phyloP scores from a whole-genome alignment of 2,797 vertebrate species.

The Buceros bicornis region DNA sequence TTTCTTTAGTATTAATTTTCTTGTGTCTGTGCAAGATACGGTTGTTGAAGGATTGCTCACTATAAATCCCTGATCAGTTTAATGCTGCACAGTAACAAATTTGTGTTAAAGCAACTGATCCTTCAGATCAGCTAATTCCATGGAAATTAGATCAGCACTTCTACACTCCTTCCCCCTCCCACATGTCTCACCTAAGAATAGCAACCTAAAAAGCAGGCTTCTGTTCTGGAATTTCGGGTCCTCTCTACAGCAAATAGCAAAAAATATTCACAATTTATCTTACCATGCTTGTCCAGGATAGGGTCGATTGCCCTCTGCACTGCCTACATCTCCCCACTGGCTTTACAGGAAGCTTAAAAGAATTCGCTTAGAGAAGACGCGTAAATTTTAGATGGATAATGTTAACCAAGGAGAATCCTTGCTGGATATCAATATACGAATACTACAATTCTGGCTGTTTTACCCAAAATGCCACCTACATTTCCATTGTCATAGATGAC shows the following conservation, averaged over 20 bases:
- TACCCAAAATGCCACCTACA: neutral
- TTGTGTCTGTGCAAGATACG: neutral
- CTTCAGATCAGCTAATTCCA: conserved; percentile 24
- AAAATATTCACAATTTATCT: conserved; percentile 12
- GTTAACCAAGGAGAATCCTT: conserved; percentile 12
- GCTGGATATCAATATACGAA: neutral
- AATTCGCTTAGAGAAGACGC: neutral
- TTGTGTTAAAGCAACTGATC: conserved; percentile 28
- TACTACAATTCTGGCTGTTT: neutral
- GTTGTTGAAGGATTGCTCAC: neutral
- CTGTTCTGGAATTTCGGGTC: neutral
- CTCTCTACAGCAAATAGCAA: neutral
- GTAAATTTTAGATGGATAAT: neutral
- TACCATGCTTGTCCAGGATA: neutral
- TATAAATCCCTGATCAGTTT: neutral
- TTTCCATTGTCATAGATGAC: neutral
- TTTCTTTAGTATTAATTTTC: neutral
- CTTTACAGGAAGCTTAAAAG: conserved; percentile 18
- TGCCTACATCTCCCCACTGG: neutral
- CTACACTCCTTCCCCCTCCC: neutral
- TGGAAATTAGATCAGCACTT: conserved; percentile 19
- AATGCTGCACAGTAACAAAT: conserved; percentile 4
- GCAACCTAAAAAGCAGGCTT: neutral
- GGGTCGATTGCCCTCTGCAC: neutral
- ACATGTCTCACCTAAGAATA: neutral